These are phyloP conservation scores for Ifrita kowaldi DNA, from an alignment of 2,113 vertebrate genomes.

Conservation along the genomic window DNA sequence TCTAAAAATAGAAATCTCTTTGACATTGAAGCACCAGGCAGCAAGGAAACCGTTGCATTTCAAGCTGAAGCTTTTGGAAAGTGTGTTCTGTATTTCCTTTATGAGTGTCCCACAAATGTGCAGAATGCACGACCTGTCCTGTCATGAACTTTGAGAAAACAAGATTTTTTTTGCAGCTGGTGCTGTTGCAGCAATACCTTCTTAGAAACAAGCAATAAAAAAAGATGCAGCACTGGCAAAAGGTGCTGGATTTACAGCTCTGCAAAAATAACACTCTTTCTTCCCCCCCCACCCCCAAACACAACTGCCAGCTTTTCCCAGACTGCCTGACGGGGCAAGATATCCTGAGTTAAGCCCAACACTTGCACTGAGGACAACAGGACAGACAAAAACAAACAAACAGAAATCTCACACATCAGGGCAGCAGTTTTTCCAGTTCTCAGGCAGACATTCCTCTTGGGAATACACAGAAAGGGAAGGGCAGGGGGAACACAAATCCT, in stretches of 20 bases:
- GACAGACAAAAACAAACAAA: background rate
- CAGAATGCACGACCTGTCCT: background rate
- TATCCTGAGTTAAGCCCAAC: background rate
- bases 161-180: background rate
- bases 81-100: background rate
- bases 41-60: conserved; percentile 60
- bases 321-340: background rate
- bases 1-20: conserved; percentile 70
- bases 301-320: background rate
- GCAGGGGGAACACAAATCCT: background rate
- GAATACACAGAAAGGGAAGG: background rate
- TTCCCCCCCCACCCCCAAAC: background rate
- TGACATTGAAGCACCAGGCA: conserved; percentile 21
- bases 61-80: conserved; percentile 29
- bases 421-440: background rate
- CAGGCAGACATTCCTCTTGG: background rate
- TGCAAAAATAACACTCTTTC: background rate
- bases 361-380: background rate
- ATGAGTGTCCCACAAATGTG: background rate
- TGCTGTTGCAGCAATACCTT: conserved; percentile 2
- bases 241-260: conserved; percentile 28
- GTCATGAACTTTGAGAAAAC: background rate
- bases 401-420: background rate
- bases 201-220: conserved; percentile 15
- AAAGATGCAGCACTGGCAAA: background rate